Percentiles rank a stretch among this genome's conserved stretches.
Evolutionary conservation across 1,140 invertebrate genomes (phyloP).

Genomic region (Saccostrea glomerata): DNA sequence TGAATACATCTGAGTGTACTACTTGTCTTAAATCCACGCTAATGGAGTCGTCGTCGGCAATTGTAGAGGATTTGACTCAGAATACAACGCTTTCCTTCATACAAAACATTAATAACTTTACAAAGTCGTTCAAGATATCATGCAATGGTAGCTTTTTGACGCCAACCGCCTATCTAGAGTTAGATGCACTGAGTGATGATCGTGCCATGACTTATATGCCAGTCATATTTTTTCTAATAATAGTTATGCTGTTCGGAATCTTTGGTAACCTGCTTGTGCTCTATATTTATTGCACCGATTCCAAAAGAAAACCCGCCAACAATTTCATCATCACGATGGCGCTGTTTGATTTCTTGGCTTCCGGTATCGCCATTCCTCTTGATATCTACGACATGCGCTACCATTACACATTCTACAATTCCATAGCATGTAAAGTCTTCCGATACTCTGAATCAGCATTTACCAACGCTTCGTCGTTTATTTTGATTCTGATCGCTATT

Average conservation of each 20-base stretch:
- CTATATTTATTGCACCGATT: slow-evolving; percentile 65
- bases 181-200: slow-evolving; percentile 54
- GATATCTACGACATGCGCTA: slow-evolving; percentile 69
- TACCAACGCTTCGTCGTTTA: slow-evolving; percentile 64
- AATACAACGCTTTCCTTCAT: too few species aligned
- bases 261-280: slow-evolving; percentile 68
- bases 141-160: neutral
- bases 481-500: slow-evolving; percentile 70
- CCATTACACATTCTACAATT: slow-evolving; percentile 70
- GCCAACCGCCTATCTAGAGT: neutral
- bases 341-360: slow-evolving; percentile 69
- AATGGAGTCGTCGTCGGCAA: too few species aligned
- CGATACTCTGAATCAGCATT: slow-evolving; percentile 62
- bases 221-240: slow-evolving; percentile 62
- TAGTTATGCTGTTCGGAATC: slow-evolving; percentile 65
- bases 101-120: too few species aligned
- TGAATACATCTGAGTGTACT: too few species aligned
- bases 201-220: slow-evolving; percentile 64
- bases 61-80: too few species aligned
- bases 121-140: too few species aligned
- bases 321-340: slow-evolving; percentile 72
- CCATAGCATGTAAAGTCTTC: slow-evolving; percentile 65
- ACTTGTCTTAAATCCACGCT: too few species aligned
- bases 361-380: slow-evolving; percentile 66
- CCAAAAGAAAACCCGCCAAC: slow-evolving; percentile 66